Evolutionary conservation across 2,113 vertebrate genomes (phyloP).

Genomic region (Alexandromys fortis): DNA sequence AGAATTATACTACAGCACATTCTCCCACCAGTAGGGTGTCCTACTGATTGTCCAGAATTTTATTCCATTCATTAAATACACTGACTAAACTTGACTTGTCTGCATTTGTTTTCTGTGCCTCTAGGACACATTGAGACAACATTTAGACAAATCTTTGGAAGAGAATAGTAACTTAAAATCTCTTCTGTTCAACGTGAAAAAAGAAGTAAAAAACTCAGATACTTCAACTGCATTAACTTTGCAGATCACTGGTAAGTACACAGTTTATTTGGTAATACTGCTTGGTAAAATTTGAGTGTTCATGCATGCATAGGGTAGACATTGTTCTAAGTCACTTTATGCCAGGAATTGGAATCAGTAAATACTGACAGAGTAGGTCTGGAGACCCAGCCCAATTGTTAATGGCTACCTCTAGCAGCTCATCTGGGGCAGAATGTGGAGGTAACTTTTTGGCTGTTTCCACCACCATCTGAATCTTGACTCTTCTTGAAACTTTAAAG

Average conservation of each 20-base stretch:
- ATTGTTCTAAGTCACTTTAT: neutral
- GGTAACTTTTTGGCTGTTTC: neutral
- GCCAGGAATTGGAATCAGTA: neutral
- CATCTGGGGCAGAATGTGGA: neutral
- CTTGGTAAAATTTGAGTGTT: neutral
- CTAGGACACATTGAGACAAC: constrained; percentile 86
- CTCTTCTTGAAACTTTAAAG: neutral
- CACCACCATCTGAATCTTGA: neutral
- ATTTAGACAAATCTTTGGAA: constrained; percentile 85
- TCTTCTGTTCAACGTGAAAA: constrained; percentile 85
- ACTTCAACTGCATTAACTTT: constrained; percentile 42
- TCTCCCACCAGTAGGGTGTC: too few species aligned
- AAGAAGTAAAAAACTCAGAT: constrained; percentile 78
- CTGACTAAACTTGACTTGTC: neutral
- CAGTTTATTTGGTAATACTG: neutral
- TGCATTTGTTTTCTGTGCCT: neutral
- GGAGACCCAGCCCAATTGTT: neutral
- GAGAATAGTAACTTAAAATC: constrained; percentile 88
- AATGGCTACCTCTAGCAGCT: too few species aligned
- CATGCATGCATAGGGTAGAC: accelerated
- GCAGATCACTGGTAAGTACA: constrained; percentile 74
- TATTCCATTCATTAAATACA: neutral
- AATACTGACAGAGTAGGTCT: neutral
- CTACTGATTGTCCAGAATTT: neutral
- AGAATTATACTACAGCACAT: neutral